These are phyloP conservation scores for Poecilia wingei DNA, from an alignment of 2,797 vertebrate genomes.

Conservation along the genomic window DNA sequence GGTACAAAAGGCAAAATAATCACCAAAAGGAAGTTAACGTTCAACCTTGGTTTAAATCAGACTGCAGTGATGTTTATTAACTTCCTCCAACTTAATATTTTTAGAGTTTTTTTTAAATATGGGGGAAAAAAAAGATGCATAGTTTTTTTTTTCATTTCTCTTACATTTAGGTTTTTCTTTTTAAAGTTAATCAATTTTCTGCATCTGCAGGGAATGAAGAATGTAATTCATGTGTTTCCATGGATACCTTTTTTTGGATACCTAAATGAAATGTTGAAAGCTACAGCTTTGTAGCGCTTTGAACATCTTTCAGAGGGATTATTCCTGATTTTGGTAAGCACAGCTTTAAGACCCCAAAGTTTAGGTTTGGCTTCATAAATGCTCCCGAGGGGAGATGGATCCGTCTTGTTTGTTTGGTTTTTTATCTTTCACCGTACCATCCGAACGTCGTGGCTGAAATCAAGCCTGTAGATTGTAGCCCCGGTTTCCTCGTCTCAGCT, in stretches of 20 bases:
- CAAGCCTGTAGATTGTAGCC: neutral
- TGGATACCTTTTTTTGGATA: neutral
- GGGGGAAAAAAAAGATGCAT: neutral
- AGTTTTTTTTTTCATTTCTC: neutral
- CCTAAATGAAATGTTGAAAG: neutral
- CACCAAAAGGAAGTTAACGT: neutral
- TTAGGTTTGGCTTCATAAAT: neutral
- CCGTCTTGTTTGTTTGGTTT: neutral
- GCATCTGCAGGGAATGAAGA: neutral
- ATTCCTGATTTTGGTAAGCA: neutral
- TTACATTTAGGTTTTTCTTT: neutral
- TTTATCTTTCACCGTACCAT: neutral
- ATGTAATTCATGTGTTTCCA: neutral
- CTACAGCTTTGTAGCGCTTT: neutral
- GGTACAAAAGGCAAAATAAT: constrained; percentile 19
- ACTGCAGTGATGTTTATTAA: neutral
- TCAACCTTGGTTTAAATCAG: neutral
- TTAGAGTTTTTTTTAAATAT: neutral
- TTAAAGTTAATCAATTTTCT: neutral
- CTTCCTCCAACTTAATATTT: neutral
- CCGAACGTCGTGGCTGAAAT: neutral
- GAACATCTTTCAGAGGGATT: neutral
- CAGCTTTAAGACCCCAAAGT: neutral
- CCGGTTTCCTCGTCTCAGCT: neutral
- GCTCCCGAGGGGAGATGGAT: neutral